Base-by-base conservation (phyloP, 2,888 invertebrate genomes). In the Altica lythri region DNA sequence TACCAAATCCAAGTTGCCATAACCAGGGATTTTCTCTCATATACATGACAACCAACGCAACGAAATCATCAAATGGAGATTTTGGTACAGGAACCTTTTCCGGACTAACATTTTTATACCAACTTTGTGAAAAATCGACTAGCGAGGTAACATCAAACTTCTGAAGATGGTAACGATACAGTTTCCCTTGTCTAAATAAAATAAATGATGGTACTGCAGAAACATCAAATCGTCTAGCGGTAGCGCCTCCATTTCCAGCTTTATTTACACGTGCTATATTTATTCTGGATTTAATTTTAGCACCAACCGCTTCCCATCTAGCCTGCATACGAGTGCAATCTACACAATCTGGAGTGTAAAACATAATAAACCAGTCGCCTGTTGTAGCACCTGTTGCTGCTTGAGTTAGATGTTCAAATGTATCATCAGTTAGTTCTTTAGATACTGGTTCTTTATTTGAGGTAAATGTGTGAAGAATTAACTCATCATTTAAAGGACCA, bases 291-390 rank as follows among this genome's bases (percentile, higher is more conserved):
- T 88, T 85, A 0, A 90, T 77, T 50, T 85, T 86, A 1, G 86
- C 85, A 5, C 89, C 92, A 1, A 92, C 91, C 14, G 90, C 84
- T 77, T 93, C 93, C 90, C 90, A 92, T 3, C 88, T 82, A 1
- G 92, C 92, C 74, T 86, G 86, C 46, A 92, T 74, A 50, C 90
- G 81, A 72, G 89, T 88, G 69, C 92, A 92, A 62, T 89, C 88
- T 1, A 90, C 83, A 74, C 91, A 91, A 43, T 90, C 88, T 10
- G 86, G 83, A 19, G 88, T 88, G 70, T 91, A 90, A 92, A 96
- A 96, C 84, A 93, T 88, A 51, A 96, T 83, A 77, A 96, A 88
- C 96, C 96, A 96, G 76, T 95, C 95, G 1, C 96, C 96, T 9
- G 96, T 96, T 0, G 95, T 96, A 2, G 95, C 90, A 4, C 95